Evolutionary conservation across 2,113 vertebrate genomes (phyloP).

Genomic region (Vanacampus margaritifer): DNA sequence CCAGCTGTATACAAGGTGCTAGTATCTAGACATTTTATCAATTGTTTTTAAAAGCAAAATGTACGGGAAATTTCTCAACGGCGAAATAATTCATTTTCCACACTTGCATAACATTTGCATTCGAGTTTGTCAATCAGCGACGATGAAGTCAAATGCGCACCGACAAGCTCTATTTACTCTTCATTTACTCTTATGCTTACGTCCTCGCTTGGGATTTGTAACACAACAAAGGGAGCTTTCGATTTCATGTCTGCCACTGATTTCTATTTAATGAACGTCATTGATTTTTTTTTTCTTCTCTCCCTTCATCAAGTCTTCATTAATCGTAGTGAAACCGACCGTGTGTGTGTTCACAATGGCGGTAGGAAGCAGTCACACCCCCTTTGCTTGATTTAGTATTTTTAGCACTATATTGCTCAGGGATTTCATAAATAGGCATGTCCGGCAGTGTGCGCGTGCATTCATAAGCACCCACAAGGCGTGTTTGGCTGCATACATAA

Average conservation of each 20-base stretch:
- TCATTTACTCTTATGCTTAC: constrained; percentile 23
- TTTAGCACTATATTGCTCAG: neutral
- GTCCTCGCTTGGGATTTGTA: constrained; percentile 41
- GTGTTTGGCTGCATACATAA: constrained; percentile 7
- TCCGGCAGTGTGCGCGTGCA: constrained; percentile 19
- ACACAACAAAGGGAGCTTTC: constrained; percentile 28
- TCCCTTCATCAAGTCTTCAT: constrained; percentile 53
- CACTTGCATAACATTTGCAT: constrained; percentile 27
- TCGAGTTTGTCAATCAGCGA: constrained; percentile 23
- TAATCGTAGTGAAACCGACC: constrained; percentile 43
- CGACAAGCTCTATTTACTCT: constrained; percentile 30
- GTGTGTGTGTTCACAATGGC: constrained; percentile 27
- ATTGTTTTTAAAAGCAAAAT: neutral
- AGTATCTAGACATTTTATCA: neutral
- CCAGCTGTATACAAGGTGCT: neutral
- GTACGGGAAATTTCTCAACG: neutral
- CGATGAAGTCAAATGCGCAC: constrained; percentile 33
- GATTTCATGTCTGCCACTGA: constrained; percentile 35
- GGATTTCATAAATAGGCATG: constrained; percentile 14
- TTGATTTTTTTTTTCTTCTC: constrained; percentile 42
- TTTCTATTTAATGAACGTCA: constrained; percentile 56
- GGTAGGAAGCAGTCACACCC: constrained; percentile 4
- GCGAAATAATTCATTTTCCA: too few species aligned
- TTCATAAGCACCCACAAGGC: constrained; percentile 8
- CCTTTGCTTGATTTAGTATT: constrained; percentile 14